Base-by-base conservation (phyloP, 2,888 invertebrate genomes). In the Rambutsinella grinnellia region DNA sequence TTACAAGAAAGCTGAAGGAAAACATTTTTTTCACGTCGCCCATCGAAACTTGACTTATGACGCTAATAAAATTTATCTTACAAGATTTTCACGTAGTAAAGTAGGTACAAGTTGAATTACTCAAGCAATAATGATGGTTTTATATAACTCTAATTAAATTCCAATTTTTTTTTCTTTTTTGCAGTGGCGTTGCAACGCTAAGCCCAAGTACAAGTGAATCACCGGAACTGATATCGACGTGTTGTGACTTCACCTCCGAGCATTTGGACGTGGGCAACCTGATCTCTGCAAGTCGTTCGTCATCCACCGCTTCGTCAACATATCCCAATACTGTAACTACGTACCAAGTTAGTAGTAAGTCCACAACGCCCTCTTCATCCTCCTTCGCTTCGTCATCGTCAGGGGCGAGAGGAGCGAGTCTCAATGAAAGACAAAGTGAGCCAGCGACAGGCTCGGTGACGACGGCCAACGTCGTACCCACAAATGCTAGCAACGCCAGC, bases 161-260 rank as follows among this genome's bases (percentile, higher is more conserved):
- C 5, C 3, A 5, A 54, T 54, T 54, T 21, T 54, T 58, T 58
- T 28, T 51, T 23, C 49, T 51, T 28, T 74, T 47, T 58, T 17
- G 56, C 69, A 81, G 80, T 67, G 81, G 79, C 23, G 82, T 82
- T 47, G 82, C 82, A 60, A 81, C 82, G 10, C 65, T 81, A n/a
- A 82, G 81, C 69, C 81, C 81, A 17, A 75, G 78, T 23, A 77
- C 82, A 23, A 81, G 78, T 67, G 79, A 80, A 47, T 82, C 82
- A 47, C 71, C 79, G 60, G 82, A 81, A 67, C 71, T 76, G 71
- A 81, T 76, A 49, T 81, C 82, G 49, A 79, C 80, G 47, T 79
- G 80, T 67, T 79, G 80, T 62, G 82, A 81, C 67, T 79, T 78
- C 44, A 78, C 80, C 15, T 79, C 81, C 10, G 81, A 81, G 19